phyloP scores from a whole-genome alignment of 1,140 invertebrate species.

The Maniola jurtina region DNA sequence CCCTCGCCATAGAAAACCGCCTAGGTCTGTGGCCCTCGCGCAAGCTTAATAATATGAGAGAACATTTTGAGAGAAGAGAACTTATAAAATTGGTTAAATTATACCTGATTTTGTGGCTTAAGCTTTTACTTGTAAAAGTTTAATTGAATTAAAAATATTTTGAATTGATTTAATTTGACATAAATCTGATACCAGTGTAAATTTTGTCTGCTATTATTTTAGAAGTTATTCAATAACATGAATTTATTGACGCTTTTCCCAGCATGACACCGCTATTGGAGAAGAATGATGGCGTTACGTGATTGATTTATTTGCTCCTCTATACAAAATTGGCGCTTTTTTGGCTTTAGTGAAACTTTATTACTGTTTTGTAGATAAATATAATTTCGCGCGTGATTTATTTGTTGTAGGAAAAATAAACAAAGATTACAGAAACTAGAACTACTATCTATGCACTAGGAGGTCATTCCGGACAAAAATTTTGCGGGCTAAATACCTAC shows the following conservation, averaged over 20 bases:
- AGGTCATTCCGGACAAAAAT: too few species aligned
- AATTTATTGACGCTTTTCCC: conserved; percentile 6
- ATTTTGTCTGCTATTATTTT: conserved; percentile 2
- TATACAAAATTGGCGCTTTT: conserved; percentile 10
- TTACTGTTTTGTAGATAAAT: conserved; percentile 11
- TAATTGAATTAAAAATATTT: too few species aligned
- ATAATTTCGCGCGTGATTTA: conserved; percentile 4
- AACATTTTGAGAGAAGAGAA: too few species aligned
- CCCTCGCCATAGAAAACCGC: too few species aligned
- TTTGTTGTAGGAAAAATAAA: neutral
- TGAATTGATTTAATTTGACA: too few species aligned
- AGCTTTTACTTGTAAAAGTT: too few species aligned
- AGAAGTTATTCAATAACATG: conserved; percentile 12
- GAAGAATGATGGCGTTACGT: conserved; percentile 9
- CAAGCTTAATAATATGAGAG: too few species aligned
- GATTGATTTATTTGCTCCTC: conserved; percentile 13
- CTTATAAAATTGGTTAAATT: too few species aligned
- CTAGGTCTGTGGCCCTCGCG: too few species aligned
- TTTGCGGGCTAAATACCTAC: too few species aligned
- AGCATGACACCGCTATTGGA: conserved; percentile 6
- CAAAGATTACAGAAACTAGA: neutral
- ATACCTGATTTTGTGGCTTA: too few species aligned
- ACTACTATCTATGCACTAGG: too few species aligned
- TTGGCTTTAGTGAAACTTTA: conserved; percentile 12
- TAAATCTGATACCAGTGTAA: neutral